phyloP scores from a whole-genome alignment of 2,888 invertebrate species.

The Oxyscelio sp. region DNA sequence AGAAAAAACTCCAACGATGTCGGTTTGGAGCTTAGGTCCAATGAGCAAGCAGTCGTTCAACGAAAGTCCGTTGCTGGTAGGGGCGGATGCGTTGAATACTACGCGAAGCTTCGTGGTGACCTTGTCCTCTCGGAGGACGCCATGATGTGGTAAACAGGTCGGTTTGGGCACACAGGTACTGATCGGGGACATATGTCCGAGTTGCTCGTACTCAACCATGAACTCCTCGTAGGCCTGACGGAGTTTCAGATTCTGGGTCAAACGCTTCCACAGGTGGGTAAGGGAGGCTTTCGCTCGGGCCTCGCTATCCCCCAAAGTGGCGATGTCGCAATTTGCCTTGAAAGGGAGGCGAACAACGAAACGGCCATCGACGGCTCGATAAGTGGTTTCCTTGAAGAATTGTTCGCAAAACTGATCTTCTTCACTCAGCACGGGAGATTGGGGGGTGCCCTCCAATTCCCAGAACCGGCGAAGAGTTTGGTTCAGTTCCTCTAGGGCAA shows the following conservation, averaged over 20 bases:
- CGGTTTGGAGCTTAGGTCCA: slow-evolving; percentile 3
- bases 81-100: neutral
- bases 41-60: neutral
- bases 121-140: slow-evolving; percentile 1
- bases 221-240: neutral
- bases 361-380: neutral
- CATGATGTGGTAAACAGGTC: slow-evolving; percentile 13
- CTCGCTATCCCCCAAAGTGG: neutral
- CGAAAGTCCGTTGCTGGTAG: neutral
- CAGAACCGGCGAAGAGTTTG: neutral
- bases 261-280: neutral
- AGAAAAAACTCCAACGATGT: neutral
- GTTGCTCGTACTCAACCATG: neutral
- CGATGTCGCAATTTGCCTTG: neutral
- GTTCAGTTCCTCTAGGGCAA: neutral
- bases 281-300: neutral
- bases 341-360: slow-evolving; percentile 16
- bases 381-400: neutral
- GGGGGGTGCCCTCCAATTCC: slow-evolving; percentile 11
- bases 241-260: neutral
- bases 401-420: slow-evolving; percentile 1
- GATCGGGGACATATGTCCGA: slow-evolving; percentile 1
- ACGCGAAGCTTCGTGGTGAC: slow-evolving; percentile 2
- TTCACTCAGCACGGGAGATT: neutral
- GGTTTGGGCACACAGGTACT: neutral